Evolutionary conservation across 2,888 invertebrate species (phyloP).

Genomic region (Pyrochroa serraticornis): DNA sequence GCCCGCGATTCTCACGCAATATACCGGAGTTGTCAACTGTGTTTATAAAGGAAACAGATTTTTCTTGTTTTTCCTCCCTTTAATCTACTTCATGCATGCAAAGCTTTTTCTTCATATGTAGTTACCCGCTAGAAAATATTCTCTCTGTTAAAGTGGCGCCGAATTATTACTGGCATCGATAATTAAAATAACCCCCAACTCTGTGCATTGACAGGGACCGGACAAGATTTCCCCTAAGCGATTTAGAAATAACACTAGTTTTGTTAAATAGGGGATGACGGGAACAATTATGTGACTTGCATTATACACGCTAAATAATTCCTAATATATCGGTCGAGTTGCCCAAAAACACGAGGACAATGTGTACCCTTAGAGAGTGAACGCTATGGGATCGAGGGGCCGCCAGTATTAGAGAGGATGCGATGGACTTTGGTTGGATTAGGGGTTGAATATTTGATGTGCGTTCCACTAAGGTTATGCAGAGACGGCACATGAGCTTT

Average conservation of each 20-base stretch:
- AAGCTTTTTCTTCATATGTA: conserved; percentile 28
- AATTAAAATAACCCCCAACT: not conserved
- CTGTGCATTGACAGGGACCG: no score
- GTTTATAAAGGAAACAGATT: conserved; percentile 43
- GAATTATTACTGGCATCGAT: not conserved
- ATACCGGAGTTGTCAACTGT: conserved; percentile 40
- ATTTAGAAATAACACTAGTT: not conserved
- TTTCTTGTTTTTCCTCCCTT: conserved; percentile 38
- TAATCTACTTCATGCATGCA: conserved; percentile 39
- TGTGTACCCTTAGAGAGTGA: conserved; percentile 31
- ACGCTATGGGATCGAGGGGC: conserved; percentile 29
- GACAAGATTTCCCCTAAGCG: not conserved
- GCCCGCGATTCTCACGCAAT: conserved; percentile 40
- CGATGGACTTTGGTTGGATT: conserved; percentile 44
- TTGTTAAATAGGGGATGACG: conserved; percentile 10
- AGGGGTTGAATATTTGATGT: conserved; percentile 47
- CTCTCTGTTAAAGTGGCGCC: conserved; percentile 4
- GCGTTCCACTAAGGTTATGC: conserved; percentile 19
- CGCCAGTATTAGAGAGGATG: conserved; percentile 38
- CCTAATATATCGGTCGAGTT: conserved; percentile 39
- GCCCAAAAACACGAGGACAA: conserved; percentile 35
- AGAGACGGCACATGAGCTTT: conserved; percentile 11
- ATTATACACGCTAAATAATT: conserved; percentile 34
- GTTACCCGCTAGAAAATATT: conserved; percentile 12
- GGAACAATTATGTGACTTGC: conserved; percentile 10